Percentiles rank a stretch among this genome's conserved stretches.
phyloP scores from a whole-genome alignment of 2,888 invertebrate species.

The Eupithecia vulgata region DNA sequence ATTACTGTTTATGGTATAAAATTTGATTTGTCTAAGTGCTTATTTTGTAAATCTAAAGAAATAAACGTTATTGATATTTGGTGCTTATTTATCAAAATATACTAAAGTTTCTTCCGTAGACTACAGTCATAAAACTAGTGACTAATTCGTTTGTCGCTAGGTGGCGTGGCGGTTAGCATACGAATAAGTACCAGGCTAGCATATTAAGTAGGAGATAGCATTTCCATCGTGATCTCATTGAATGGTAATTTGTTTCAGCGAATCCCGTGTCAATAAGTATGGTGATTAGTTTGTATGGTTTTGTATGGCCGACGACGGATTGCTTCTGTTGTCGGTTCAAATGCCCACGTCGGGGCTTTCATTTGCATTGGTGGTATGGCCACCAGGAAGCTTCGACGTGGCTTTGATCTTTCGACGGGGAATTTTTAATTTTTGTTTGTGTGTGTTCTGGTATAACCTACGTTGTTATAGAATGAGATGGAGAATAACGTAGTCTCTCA shows the following conservation, averaged over 20 bases:
- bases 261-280: slow-evolving; percentile 22
- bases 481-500: not conserved
- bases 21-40: too few relatives aligned
- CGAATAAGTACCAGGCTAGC: slow-evolving; percentile 41
- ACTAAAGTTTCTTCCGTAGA: not conserved
- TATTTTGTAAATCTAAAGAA: too few relatives aligned
- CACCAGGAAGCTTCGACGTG: slow-evolving; percentile 5
- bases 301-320: slow-evolving; percentile 7
- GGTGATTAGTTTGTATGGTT: not conserved
- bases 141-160: slow-evolving; percentile 33
- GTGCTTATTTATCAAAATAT: too few relatives aligned
- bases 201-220: slow-evolving; percentile 46
- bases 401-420: not conserved
- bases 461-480: too few relatives aligned
- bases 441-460: not conserved
- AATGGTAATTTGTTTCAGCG: slow-evolving; percentile 36
- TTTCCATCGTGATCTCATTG: slow-evolving; percentile 40
- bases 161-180: slow-evolving; percentile 36
- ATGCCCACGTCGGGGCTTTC: not conserved
- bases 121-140: slow-evolving; percentile 2
- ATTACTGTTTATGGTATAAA: too few relatives aligned
- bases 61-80: too few relatives aligned
- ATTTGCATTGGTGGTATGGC: slow-evolving; percentile 8
- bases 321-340: not conserved
- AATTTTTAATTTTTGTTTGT: not conserved